phyloP scores from a whole-genome alignment of 2,113 vertebrate genomes.

The Scalopus aquaticus region DNA sequence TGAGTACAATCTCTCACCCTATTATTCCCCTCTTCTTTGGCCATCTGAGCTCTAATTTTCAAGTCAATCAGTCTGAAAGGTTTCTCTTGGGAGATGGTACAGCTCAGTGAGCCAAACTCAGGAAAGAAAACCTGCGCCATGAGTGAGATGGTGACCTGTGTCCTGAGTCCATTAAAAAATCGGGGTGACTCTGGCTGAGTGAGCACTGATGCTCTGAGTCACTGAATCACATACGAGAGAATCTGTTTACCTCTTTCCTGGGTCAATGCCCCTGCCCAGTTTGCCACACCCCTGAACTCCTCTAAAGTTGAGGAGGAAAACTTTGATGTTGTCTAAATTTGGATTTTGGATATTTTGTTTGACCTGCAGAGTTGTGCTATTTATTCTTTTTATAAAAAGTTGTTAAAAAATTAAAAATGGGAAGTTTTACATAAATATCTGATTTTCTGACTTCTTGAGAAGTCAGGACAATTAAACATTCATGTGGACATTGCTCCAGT shows the following conservation, averaged over 20 bases:
- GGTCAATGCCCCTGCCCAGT: not conserved
- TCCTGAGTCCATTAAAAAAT: not conserved
- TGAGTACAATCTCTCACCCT: slow-evolving; percentile 66
- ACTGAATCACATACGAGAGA: not conserved
- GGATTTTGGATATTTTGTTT: not conserved
- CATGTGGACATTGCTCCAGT: not conserved
- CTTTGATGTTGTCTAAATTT: not conserved
- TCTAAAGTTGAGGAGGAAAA: not conserved
- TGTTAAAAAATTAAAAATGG: not conserved
- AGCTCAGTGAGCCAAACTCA: not conserved
- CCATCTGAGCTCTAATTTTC: slow-evolving; percentile 77
- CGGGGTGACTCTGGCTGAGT: not conserved
- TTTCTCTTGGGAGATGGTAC: slow-evolving; percentile 45
- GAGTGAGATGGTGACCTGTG: not conserved
- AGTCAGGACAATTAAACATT: not conserved
- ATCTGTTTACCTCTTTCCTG: not conserved
- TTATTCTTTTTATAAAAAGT: not conserved
- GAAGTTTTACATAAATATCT: not conserved
- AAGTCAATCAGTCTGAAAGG: slow-evolving; percentile 53
- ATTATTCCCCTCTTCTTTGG: slow-evolving; percentile 60
- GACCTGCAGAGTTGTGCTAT: not conserved
- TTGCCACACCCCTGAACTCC: not conserved
- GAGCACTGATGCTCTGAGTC: not conserved
- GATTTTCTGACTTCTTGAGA: not conserved
- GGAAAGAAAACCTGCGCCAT: not conserved